Percentiles rank a stretch among this genome's conserved stretches.
These are phyloP conservation scores for Lota lota DNA, from an alignment of 2,113 vertebrate species.

Conservation along the genomic window DNA sequence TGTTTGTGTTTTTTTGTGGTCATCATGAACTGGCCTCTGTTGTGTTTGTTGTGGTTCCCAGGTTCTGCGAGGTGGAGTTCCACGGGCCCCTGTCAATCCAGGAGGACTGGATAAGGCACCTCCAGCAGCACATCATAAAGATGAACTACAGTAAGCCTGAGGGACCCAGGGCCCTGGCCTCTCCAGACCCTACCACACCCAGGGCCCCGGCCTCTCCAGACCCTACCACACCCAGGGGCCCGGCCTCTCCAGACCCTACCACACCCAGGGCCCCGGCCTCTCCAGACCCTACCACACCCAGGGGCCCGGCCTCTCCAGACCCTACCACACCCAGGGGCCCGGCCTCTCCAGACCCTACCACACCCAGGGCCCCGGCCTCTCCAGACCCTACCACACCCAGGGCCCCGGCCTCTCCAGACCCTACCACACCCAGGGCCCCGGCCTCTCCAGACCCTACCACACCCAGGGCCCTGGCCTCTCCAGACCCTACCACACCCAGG, in stretches of 20 bases:
- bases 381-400: conserved; percentile 21
- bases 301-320: conserved; percentile 34
- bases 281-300: too few species aligned
- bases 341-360: background rate
- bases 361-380: too few species aligned
- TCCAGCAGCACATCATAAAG: conserved; percentile 93
- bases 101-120: conserved; percentile 94
- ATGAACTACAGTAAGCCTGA: conserved; percentile 88
- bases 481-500: conserved; percentile 22
- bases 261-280: too few species aligned
- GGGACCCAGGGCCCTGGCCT: conserved; percentile 48
- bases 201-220: conserved; percentile 16
- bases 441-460: background rate
- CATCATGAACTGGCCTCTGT: too few species aligned
- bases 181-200: conserved; percentile 21
- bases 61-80: conserved; percentile 96
- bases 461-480: too few species aligned
- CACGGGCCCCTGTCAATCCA: conserved; percentile 93
- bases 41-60: conserved; percentile 35
- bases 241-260: too few species aligned
- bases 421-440: conserved; percentile 24
- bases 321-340: conserved; percentile 26
- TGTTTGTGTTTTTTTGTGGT: background rate
- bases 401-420: conserved; percentile 27
- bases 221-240: too few species aligned